Percentiles rank a stretch among this genome's conserved stretches.
Conservation (phyloP, 1,140 invertebrate genomes). For the Drosophila teissieri region DNA sequence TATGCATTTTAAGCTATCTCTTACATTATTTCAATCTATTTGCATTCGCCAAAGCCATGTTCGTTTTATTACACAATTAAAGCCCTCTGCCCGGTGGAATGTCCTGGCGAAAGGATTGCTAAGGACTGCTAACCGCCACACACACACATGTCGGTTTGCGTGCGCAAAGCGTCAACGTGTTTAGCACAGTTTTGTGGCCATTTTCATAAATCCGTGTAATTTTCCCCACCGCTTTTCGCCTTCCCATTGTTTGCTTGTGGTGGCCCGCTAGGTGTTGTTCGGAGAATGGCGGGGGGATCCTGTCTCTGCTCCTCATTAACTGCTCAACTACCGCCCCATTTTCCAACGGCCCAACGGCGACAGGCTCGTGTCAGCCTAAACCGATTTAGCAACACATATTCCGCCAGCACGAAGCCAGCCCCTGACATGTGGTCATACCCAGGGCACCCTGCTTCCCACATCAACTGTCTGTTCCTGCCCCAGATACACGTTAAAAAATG, state of each 20-base stretch:
- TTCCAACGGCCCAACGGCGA: constrained; percentile 7
- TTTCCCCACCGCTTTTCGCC: constrained; percentile 18
- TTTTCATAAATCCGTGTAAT: constrained; percentile 71
- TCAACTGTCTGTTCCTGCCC: constrained; percentile 9
- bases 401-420: constrained; percentile 13
- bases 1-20: background rate
- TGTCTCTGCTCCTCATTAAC: constrained; percentile 39
- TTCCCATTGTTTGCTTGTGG: constrained; percentile 33
- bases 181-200: constrained; percentile 71
- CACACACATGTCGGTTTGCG: constrained; percentile 60
- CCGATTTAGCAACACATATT: constrained; percentile 46
- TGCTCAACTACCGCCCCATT: constrained; percentile 25
- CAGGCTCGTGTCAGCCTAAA: constrained; percentile 23
- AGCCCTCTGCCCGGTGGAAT: constrained; percentile 9
- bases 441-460: background rate
- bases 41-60: constrained; percentile 10
- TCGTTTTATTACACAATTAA: constrained; percentile 61
- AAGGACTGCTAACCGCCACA: constrained; percentile 6
- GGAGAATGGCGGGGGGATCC: constrained; percentile 3
- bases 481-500: background rate
- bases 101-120: background rate
- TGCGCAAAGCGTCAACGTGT: constrained; percentile 69
- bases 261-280: constrained; percentile 12
- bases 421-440: constrained; percentile 49
- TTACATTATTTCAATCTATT: background rate